Conservation (phyloP, 2,113 vertebrate species). For the Coptodon bakossiorum region DNA sequence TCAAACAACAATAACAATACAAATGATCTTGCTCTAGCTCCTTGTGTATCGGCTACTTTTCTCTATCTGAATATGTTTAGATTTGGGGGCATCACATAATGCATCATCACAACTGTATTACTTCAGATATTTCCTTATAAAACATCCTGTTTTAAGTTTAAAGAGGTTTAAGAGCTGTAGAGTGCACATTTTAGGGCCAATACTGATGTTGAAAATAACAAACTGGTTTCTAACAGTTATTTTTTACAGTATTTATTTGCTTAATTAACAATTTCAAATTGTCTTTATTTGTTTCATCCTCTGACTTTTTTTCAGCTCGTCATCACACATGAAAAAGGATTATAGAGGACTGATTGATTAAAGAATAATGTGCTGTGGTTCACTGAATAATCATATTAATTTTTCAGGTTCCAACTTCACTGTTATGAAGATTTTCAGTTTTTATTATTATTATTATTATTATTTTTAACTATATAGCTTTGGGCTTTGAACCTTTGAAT, state of each 20-base stretch:
- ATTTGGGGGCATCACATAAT: neutral
- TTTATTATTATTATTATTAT: too few relatives aligned
- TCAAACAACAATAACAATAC: neutral
- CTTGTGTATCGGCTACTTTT: neutral
- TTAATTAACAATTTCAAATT: neutral
- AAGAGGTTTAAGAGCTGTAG: neutral
- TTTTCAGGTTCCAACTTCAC: neutral
- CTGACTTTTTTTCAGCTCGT: neutral
- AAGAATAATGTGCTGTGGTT: neutral
- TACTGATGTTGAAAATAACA: neutral
- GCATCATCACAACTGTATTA: neutral
- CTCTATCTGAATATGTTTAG: neutral
- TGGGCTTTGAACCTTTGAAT: neutral
- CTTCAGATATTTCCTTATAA: neutral
- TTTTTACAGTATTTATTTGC: neutral
- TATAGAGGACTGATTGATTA: neutral
- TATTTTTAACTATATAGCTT: neutral
- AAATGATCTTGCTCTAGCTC: neutral
- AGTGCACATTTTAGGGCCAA: neutral
- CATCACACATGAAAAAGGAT: neutral
- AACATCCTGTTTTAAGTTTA: neutral
- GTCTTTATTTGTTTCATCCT: neutral
- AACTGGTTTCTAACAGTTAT: neutral
- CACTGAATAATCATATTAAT: neutral
- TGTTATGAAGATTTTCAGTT: neutral